phyloP scores from a whole-genome alignment of 2,797 vertebrate species.

The Mallotus villosus region DNA sequence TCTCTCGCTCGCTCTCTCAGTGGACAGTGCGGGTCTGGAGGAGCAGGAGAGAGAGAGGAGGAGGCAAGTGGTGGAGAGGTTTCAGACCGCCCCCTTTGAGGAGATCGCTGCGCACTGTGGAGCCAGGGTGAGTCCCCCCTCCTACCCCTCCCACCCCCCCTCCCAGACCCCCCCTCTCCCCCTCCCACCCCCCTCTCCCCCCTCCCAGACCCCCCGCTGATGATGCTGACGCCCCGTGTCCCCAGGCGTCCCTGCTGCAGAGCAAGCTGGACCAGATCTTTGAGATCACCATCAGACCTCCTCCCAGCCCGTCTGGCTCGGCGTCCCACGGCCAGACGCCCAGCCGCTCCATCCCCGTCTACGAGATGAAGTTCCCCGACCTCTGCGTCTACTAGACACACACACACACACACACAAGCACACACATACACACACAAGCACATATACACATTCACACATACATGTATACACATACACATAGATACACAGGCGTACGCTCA shows the following conservation, averaged over 20 bases:
- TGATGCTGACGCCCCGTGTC: neutral
- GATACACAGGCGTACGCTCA: neutral
- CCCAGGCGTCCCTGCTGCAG: constrained; percentile 80
- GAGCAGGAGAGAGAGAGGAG: constrained; percentile 85
- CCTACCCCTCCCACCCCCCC: neutral
- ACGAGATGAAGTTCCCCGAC: constrained; percentile 90
- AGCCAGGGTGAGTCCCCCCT: constrained; percentile 76
- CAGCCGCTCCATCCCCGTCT: constrained; percentile 82
- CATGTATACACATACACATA: neutral
- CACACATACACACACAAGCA: neutral
- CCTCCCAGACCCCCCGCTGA: neutral
- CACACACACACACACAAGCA: neutral
- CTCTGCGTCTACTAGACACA: constrained; percentile 83
- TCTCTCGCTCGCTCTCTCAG: constrained; percentile 40
- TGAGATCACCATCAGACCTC: constrained; percentile 83
- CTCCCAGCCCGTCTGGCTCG: constrained; percentile 84
- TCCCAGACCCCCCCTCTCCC: neutral
- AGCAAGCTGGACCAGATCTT: constrained; percentile 89
- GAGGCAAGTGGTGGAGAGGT: constrained; percentile 83
- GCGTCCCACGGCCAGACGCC: constrained; percentile 75
- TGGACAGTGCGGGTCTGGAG: constrained; percentile 76
- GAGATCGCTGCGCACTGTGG: constrained; percentile 90
- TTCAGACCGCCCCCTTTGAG: constrained; percentile 92
- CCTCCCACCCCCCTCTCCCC: neutral
- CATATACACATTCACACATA: neutral